These are phyloP conservation scores for Drosophila lowei DNA, from an alignment of 1,140 invertebrate species.

Conservation along the genomic window DNA sequence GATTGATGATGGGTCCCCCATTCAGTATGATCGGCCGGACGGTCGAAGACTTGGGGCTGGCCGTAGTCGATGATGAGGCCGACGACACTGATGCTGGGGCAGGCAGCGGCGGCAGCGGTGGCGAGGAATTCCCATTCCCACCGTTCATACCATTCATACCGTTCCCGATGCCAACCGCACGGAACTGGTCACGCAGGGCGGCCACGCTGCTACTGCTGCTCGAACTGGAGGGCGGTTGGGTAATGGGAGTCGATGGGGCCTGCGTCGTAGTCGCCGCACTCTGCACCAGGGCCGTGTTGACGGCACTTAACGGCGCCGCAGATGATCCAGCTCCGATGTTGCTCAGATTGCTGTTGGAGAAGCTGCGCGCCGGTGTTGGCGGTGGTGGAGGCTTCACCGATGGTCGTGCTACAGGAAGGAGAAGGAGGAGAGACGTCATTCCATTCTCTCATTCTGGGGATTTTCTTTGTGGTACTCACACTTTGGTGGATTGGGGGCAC, in stretches of 20 bases:
- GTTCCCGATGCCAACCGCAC: conserved; percentile 13
- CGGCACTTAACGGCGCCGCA: conserved; percentile 51
- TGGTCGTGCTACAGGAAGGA: conserved; percentile 58
- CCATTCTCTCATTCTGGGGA: too few species aligned
- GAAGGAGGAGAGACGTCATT: background rate
- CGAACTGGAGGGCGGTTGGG: conserved; percentile 65
- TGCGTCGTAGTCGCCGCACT: conserved; percentile 46
- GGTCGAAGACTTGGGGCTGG: conserved; percentile 54
- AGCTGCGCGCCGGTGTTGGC: conserved; percentile 78
- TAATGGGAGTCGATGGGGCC: conserved; percentile 50
- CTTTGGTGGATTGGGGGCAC: conserved; percentile 76
- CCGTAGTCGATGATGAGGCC: conserved; percentile 29
- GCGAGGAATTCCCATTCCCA: conserved; percentile 49
- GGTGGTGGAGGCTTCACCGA: conserved; percentile 81
- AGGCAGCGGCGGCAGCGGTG: conserved; percentile 51
- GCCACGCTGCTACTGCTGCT: conserved; percentile 76
- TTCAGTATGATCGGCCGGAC: conserved; percentile 76
- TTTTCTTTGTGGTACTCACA: conserved; percentile 43
- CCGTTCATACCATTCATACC: background rate
- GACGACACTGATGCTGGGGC: conserved; percentile 23
- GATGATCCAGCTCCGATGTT: conserved; percentile 30
- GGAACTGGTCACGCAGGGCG: conserved; percentile 75
- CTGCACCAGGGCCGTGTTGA: conserved; percentile 70
- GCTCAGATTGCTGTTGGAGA: conserved; percentile 80
- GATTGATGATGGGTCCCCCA: conserved; percentile 75